Evolutionary conservation across 2,888 invertebrate genomes (phyloP).

Genomic region (Lithodes maja): DNA sequence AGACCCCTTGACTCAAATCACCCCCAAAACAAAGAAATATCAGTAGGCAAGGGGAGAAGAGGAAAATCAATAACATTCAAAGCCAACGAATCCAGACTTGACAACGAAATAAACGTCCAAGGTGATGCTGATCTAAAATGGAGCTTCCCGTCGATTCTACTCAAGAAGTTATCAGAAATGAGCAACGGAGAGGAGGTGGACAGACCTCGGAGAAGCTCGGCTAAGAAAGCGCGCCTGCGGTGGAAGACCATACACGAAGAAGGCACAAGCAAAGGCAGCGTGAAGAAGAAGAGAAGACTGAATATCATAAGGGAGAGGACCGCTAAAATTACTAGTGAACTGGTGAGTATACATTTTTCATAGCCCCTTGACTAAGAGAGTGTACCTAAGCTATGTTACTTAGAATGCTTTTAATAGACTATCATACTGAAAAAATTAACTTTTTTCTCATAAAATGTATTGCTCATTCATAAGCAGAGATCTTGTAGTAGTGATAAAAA

Average conservation of each 20-base stretch:
- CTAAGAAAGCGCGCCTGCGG: constrained; percentile 46
- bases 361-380: too few relatives aligned
- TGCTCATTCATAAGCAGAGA: too few relatives aligned
- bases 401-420: too few relatives aligned
- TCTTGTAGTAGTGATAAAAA: too few relatives aligned
- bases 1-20: background rate
- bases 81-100: background rate
- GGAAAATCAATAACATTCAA: background rate
- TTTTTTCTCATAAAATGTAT: too few relatives aligned
- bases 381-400: too few relatives aligned
- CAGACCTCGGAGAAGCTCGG: constrained; percentile 49
- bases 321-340: too few relatives aligned
- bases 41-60: background rate
- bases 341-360: too few relatives aligned
- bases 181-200: constrained; percentile 17
- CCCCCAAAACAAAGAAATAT: background rate
- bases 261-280: constrained; percentile 14
- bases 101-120: background rate
- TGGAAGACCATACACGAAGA: constrained; percentile 51
- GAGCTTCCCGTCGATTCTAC: background rate
- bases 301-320: background rate
- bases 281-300: background rate
- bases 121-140: constrained; percentile 30
- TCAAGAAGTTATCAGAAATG: background rate
- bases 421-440: too few relatives aligned